Percentiles rank a stretch among this genome's conserved stretches.
phyloP scores from a whole-genome alignment of 2,113 vertebrate genomes.

The Halichoeres trimaculatus region DNA sequence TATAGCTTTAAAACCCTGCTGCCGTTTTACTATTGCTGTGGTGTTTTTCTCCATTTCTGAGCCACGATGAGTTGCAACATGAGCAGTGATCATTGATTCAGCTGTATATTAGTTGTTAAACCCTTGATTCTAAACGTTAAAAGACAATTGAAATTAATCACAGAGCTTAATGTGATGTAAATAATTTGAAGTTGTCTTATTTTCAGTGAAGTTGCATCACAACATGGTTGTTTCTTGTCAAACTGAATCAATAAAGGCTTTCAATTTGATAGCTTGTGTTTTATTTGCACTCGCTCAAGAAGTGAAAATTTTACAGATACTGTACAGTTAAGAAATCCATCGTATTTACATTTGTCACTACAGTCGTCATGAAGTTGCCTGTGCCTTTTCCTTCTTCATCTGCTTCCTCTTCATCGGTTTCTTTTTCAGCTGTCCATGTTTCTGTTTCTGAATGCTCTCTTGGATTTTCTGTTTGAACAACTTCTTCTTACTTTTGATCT shows the following conservation, averaged over 20 bases:
- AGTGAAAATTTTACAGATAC: conserved; percentile 39
- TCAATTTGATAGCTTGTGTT: conserved; percentile 39
- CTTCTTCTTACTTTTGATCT: conserved; percentile 85
- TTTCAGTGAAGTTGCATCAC: conserved; percentile 70
- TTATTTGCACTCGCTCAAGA: neutral
- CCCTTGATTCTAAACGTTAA: conserved; percentile 26
- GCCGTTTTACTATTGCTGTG: conserved; percentile 49
- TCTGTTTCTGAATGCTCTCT: conserved; percentile 76
- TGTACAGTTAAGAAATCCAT: conserved; percentile 40
- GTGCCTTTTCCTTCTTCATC: conserved; percentile 25
- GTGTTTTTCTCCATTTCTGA: conserved; percentile 47
- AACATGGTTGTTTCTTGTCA: conserved; percentile 60
- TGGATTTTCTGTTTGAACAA: conserved; percentile 84
- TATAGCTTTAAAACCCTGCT: conserved; percentile 70
- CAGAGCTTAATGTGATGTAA: conserved; percentile 60
- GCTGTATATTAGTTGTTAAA: conserved; percentile 44
- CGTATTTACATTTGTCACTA: neutral
- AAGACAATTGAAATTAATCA: conserved; percentile 8
- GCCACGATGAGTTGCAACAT: conserved; percentile 44
- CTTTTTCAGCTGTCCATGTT: conserved; percentile 63
- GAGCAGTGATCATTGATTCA: conserved; percentile 53
- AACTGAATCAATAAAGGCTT: conserved; percentile 76
- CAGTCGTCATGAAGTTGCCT: neutral
- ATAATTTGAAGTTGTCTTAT: conserved; percentile 59
- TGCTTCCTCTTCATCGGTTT: conserved; percentile 69